phyloP scores from a whole-genome alignment of 1,140 invertebrate species.

The Coptotermes formosanus region DNA sequence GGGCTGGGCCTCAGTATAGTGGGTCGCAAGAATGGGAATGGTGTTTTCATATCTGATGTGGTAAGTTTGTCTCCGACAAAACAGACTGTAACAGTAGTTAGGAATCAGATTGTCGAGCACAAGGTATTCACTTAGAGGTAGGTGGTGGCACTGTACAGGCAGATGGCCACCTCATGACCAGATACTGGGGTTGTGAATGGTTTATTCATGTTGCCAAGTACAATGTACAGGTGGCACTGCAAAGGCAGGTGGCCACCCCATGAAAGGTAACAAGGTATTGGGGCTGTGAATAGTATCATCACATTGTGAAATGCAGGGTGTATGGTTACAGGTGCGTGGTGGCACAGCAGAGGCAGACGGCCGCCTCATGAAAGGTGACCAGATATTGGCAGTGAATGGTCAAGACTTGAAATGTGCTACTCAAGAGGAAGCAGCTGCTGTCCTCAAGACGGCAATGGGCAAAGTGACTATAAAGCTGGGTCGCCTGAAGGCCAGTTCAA shows the following conservation, averaged over 20 bases:
- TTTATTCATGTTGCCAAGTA: no score
- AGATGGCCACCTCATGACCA: no score
- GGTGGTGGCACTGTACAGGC: no score
- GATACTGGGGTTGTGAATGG: no score
- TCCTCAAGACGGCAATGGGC: conserved; percentile 81
- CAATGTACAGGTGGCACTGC: conserved; percentile 82
- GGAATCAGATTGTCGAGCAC: no score
- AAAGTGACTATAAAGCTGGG: conserved; percentile 78
- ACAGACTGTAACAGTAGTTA: no score
- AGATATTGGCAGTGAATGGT: conserved; percentile 86
- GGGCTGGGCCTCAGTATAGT: conserved; percentile 89
- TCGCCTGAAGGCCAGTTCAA: conserved; percentile 66
- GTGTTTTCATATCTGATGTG: conserved; percentile 93
- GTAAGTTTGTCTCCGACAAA: conserved; percentile 59
- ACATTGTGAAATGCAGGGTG: no score
- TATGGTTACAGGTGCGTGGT: conserved; percentile 68
- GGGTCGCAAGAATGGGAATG: conserved; percentile 80
- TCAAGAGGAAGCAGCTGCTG: conserved; percentile 81
- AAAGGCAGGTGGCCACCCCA: conserved; percentile 86
- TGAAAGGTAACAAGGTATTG: conserved; percentile 89
- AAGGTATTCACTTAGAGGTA: no score
- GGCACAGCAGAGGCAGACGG: conserved; percentile 90
- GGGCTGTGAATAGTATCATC: conserved; percentile 70
- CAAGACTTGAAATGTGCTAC: conserved; percentile 79
- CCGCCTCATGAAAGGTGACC: conserved; percentile 88